These are phyloP conservation scores for Oligia strigilis DNA, from an alignment of 2,888 invertebrate species.

Conservation along the genomic window DNA sequence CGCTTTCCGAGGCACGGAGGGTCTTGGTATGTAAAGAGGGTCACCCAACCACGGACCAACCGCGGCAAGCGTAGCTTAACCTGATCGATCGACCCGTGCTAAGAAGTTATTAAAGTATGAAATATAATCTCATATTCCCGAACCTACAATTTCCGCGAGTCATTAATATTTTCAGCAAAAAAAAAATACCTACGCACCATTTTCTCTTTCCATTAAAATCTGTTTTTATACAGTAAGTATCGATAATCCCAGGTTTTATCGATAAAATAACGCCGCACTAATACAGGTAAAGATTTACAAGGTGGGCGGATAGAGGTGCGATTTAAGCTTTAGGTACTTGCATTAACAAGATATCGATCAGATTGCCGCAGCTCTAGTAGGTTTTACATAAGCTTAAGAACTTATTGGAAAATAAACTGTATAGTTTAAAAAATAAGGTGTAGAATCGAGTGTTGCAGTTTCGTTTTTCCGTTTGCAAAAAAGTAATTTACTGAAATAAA, in stretches of 20 bases:
- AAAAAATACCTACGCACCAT: constrained; percentile 1
- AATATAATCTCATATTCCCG: neutral
- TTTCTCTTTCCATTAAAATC: constrained; percentile 19
- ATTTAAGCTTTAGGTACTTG: constrained; percentile 76
- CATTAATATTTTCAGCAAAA: neutral
- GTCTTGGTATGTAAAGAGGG: too few species aligned
- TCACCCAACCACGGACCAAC: too few species aligned
- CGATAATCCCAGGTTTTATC: constrained; percentile 63
- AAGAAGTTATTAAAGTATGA: neutral
- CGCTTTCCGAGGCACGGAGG: too few species aligned
- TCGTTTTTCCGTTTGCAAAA: neutral
- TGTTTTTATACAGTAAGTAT: constrained; percentile 38
- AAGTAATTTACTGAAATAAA: constrained; percentile 15
- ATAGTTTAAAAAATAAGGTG: fast-evolving
- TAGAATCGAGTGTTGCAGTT: neutral
- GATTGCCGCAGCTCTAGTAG: constrained; percentile 38
- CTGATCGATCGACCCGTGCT: too few species aligned
- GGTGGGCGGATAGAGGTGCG: constrained; percentile 74
- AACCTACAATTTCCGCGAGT: neutral
- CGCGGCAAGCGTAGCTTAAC: too few species aligned
- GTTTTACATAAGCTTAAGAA: neutral
- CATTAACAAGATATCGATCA: constrained; percentile 82
- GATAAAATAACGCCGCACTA: constrained; percentile 58
- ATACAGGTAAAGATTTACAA: constrained; percentile 75
- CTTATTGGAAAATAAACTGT: constrained; percentile 1